Conservation (phyloP, 2,888 invertebrate species). For the Heliconius erato region DNA sequence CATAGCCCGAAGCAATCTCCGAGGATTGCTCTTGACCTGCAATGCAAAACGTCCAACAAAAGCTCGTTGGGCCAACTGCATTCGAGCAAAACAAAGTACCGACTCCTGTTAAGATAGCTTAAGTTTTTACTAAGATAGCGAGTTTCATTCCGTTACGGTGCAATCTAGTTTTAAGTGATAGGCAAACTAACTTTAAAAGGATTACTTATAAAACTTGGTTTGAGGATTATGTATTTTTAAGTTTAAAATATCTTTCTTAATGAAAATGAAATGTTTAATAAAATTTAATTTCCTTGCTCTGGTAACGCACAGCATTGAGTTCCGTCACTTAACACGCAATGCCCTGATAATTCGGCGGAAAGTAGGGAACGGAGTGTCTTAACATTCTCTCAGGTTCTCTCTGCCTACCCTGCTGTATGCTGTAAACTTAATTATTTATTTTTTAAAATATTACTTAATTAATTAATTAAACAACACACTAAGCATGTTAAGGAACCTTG, state of each 20-base stretch:
- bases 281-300: too few relatives aligned
- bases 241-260: neutral
- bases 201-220: constrained; percentile 31
- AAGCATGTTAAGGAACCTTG: too few relatives aligned
- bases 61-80: constrained; percentile 59
- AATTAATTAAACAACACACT: too few relatives aligned
- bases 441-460: too few relatives aligned
- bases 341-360: too few relatives aligned
- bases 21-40: constrained; percentile 78
- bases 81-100: constrained; percentile 54
- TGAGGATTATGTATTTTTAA: constrained; percentile 13
- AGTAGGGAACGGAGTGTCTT: too few relatives aligned
- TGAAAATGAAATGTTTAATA: too few relatives aligned
- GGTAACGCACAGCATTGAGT: too few relatives aligned
- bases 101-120: constrained; percentile 52
- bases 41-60: constrained; percentile 73
- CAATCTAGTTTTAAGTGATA: constrained; percentile 43
- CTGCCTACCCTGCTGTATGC: too few relatives aligned
- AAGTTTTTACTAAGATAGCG: constrained; percentile 48
- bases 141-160: constrained; percentile 38
- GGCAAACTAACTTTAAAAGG: constrained; percentile 33
- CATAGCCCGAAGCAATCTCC: constrained; percentile 67
- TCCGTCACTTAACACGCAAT: too few relatives aligned
- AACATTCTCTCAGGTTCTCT: too few relatives aligned
- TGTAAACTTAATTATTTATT: too few relatives aligned